Percentiles rank a stretch among this genome's conserved stretches.
Conservation (phyloP, 2,888 invertebrate species). For the Drosophila nr. fundita region DNA sequence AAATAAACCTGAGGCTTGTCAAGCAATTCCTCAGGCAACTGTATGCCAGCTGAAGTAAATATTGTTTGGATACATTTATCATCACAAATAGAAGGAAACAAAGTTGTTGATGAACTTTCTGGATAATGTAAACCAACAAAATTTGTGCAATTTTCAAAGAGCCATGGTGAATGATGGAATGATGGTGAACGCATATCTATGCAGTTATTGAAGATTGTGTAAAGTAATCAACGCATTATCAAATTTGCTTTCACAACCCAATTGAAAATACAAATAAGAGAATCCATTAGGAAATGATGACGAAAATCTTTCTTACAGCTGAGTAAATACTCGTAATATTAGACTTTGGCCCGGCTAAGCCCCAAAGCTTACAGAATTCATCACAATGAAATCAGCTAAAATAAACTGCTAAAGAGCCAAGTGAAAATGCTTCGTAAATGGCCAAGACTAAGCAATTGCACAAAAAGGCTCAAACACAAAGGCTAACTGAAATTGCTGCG, state of each 20-base stretch:
- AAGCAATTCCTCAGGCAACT: background rate
- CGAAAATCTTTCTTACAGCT: conserved; percentile 47
- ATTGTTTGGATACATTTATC: background rate
- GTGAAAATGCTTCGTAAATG: conserved; percentile 59
- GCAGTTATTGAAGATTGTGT: conserved; percentile 13
- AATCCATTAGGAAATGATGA: conserved; percentile 56
- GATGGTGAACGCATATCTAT: background rate
- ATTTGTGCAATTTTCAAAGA: background rate
- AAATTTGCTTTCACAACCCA: conserved; percentile 23
- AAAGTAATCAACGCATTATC: conserved; percentile 34
- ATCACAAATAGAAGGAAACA: background rate
- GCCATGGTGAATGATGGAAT: background rate
- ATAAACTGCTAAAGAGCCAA: conserved; percentile 46
- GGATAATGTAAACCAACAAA: background rate
- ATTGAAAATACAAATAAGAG: conserved; percentile 14
- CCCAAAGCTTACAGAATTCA: conserved; percentile 59
- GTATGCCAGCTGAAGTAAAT: background rate
- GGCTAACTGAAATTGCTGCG: conserved; percentile 70
- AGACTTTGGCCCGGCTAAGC: conserved; percentile 38
- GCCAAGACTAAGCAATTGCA: conserved; percentile 44
- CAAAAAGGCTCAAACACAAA: conserved; percentile 60
- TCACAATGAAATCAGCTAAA: conserved; percentile 68
- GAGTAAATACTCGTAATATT: conserved; percentile 49
- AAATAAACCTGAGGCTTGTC: background rate
- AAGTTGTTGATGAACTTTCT: background rate